These are phyloP conservation scores for Torymus tubicola DNA, from an alignment of 2,888 invertebrate species.

Conservation along the genomic window DNA sequence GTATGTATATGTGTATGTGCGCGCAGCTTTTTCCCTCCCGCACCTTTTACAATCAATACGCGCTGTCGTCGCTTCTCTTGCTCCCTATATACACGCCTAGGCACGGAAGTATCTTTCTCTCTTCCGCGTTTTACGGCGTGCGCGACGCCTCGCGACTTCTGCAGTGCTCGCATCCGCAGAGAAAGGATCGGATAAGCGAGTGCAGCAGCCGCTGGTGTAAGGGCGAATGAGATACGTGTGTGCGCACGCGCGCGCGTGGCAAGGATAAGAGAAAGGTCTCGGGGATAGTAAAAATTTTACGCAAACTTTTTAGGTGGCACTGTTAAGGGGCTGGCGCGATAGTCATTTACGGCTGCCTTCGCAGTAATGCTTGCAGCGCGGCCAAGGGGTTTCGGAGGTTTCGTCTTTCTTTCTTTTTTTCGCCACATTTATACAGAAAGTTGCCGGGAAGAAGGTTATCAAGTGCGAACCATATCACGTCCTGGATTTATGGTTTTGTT, in stretches of 20 bases:
- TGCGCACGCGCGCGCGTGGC: not conserved
- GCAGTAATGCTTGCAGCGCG: conserved; percentile 13
- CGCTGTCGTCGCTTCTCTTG: not conserved
- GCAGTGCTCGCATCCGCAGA: conserved; percentile 13
- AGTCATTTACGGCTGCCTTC: conserved; percentile 34
- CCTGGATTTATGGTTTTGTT: too few species aligned
- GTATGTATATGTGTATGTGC: conserved; percentile 25
- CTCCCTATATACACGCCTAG: not conserved
- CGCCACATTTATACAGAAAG: too few species aligned
- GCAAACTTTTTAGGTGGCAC: conserved; percentile 32
- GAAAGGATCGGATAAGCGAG: conserved; percentile 23
- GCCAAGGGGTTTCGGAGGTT: not conserved
- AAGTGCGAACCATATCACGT: too few species aligned
- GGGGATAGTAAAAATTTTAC: conserved; percentile 42
- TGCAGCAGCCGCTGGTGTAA: conserved; percentile 14
- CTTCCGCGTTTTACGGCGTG: conserved; percentile 19
- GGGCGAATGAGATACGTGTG: not conserved
- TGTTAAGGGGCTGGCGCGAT: conserved; percentile 36
- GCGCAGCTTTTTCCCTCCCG: not conserved
- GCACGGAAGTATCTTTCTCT: conserved; percentile 11
- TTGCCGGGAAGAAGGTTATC: too few species aligned
- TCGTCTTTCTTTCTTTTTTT: too few species aligned
- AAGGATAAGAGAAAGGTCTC: not conserved
- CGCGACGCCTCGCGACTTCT: not conserved
- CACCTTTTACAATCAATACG: not conserved